A percentile compares a stretch with the other conserved stretches of the same genome.
phyloP scores from a whole-genome alignment of 2,113 vertebrate species.

The Gobius niger region DNA sequence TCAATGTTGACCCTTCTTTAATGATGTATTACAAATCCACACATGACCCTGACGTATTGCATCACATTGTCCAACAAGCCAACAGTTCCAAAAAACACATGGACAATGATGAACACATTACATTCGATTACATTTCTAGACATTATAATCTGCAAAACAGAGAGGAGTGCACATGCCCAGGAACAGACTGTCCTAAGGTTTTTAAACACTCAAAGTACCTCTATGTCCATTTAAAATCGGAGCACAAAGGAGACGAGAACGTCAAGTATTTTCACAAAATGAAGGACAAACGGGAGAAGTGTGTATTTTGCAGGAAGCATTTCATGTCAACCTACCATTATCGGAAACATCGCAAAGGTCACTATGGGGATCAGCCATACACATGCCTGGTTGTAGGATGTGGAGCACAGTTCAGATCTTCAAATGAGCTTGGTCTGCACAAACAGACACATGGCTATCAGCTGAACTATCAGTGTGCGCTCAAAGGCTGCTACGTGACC shows the following conservation, averaged over 20 bases:
- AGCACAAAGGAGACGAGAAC: constrained; percentile 88
- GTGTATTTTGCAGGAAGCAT: constrained; percentile 90
- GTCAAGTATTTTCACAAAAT: constrained; percentile 90
- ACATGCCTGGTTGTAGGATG: constrained; percentile 89
- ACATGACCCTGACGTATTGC: constrained; percentile 74
- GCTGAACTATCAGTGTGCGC: constrained; percentile 89
- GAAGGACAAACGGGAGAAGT: constrained; percentile 93
- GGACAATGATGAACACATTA: constrained; percentile 80
- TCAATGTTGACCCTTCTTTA: constrained; percentile 68
- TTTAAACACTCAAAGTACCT: constrained; percentile 98
- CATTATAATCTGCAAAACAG: constrained; percentile 88
- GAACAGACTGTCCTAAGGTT: constrained; percentile 84
- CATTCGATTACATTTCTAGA: constrained; percentile 84
- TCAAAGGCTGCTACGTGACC: constrained; percentile 88
- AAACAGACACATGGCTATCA: constrained; percentile 90
- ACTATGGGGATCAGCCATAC: constrained; percentile 86
- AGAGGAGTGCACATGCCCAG: constrained; percentile 92
- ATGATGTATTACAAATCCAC: constrained; percentile 79
- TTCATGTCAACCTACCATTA: constrained; percentile 91
- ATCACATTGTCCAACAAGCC: constrained; percentile 73
- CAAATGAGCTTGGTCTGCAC: constrained; percentile 89
- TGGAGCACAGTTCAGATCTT: constrained; percentile 82
- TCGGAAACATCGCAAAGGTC: constrained; percentile 85
- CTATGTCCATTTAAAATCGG: constrained; percentile 91
- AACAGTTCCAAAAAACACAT: constrained; percentile 60